Percentiles rank a stretch among this genome's conserved stretches.
Evolutionary conservation across 2,888 invertebrate species (phyloP).

Genomic region (Ochropleura leucogaster): DNA sequence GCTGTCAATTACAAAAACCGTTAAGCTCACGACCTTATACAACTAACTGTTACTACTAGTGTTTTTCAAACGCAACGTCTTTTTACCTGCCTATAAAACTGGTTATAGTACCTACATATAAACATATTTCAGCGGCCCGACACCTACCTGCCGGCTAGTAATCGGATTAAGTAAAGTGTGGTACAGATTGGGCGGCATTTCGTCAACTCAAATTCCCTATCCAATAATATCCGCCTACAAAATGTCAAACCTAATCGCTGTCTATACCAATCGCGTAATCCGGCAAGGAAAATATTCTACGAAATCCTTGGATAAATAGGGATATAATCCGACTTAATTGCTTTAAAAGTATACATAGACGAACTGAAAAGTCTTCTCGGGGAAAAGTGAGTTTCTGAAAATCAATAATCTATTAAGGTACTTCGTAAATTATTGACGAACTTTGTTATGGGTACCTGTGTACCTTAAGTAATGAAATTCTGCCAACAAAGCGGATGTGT

Average conservation of each 20-base stretch:
- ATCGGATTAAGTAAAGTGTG: conserved; percentile 59
- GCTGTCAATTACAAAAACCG: background rate
- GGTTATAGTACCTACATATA: conserved; percentile 7
- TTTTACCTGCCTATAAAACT: background rate
- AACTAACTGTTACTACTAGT: background rate
- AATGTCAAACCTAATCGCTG: conserved; percentile 39
- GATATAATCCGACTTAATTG: conserved; percentile 26
- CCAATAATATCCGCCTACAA: conserved; percentile 38
- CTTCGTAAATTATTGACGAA: conserved; percentile 23
- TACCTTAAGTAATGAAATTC: conserved; percentile 27
- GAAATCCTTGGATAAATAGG: conserved; percentile 20
- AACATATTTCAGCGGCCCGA: conserved; percentile 22
- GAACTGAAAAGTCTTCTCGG: conserved; percentile 7
- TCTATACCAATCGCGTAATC: conserved; percentile 28
- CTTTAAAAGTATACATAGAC: conserved; percentile 34
- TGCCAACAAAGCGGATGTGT: conserved; percentile 7
- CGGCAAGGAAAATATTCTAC: conserved; percentile 21
- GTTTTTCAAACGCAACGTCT: background rate
- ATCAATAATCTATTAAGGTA: conserved; percentile 32
- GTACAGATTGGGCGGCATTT: conserved; percentile 36
- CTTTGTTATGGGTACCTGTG: conserved; percentile 1
- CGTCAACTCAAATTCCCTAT: conserved; percentile 49
- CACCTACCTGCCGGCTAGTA: conserved; percentile 42
- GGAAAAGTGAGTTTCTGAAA: conserved; percentile 8
- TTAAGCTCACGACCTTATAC: background rate